Percentiles rank a stretch among this genome's conserved stretches.
These are phyloP conservation scores for Melanotaenia trifasciata DNA, from an alignment of 2,797 vertebrate genomes.

Conservation along the genomic window DNA sequence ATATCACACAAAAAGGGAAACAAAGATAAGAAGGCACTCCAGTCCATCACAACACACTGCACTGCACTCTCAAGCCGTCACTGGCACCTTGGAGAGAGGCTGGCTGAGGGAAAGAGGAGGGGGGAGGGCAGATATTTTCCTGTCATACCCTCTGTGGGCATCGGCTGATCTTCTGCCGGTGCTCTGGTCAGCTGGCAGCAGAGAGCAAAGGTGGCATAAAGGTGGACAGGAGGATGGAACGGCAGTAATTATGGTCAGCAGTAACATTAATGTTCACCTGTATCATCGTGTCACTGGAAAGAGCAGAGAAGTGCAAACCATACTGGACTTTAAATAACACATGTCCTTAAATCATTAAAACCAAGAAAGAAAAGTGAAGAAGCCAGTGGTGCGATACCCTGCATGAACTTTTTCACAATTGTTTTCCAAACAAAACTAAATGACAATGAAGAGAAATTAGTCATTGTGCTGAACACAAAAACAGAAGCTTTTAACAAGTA, in stretches of 20 bases:
- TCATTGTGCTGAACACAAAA: conserved; percentile 24
- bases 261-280: conserved; percentile 24
- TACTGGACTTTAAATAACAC: neutral
- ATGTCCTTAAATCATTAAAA: neutral
- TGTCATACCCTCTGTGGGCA: conserved; percentile 48
- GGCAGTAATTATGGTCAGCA: conserved; percentile 57
- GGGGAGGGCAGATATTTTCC: conserved; percentile 41
- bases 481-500: conserved; percentile 34
- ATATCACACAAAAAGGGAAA: conserved; percentile 71
- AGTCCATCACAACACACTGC: conserved; percentile 82
- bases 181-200: conserved; percentile 77
- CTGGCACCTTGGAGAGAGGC: conserved; percentile 81
- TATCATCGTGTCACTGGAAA: conserved; percentile 5
- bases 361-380: neutral
- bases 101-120: conserved; percentile 57
- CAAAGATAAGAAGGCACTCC: conserved; percentile 75
- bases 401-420: conserved; percentile 3
- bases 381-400: neutral
- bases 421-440: conserved; percentile 10
- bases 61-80: conserved; percentile 84
- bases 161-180: conserved; percentile 70
- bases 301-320: no score
- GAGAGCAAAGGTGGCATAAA: conserved; percentile 53
- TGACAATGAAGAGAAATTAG: conserved; percentile 9
- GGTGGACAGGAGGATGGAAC: conserved; percentile 49